Evolutionary conservation across 2,113 vertebrate species (phyloP), one percentile per base, ranked within the genome.

Genomic region (Lasiurus cinereus): DNA sequence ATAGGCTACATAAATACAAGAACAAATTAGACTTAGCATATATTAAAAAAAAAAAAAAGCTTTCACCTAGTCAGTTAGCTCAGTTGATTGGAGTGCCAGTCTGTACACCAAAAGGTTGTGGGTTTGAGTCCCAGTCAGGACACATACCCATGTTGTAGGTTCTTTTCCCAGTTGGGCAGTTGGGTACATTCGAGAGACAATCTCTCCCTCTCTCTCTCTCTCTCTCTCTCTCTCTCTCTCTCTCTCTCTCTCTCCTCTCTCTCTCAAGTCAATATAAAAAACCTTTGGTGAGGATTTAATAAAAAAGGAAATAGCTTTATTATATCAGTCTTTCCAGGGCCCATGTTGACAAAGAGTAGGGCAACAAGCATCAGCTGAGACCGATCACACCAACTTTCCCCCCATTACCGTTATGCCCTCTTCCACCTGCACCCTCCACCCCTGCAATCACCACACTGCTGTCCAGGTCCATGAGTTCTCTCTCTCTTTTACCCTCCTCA

Each of bases 331-430:
- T 27, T 96, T 59, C 87, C 88, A 74, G 31, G 69, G 7, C 72
- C 21, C 52, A 52, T 27, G 24, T 43, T 96, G 87, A 89, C 64
- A 96, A 59, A 94, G n/a, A 48, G 36, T 39, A 74, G 31, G 59
- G 82, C 77, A 84, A 96, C 91, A 91, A n/a, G 2, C 76, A 94
- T 94, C 90, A 88, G 86, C 77, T 76, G 52, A 95, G 62, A 67
- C 76, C 24, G 82, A 59, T 73, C 87, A 78, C 54, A 92, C 85
- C 16, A 56, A 64, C 18, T 88, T 31, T 31, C 29, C 13, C 6
- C 5, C 29, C 29, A 66, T 66, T 7, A 6, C 29, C 27, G 31
- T 64, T 64, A 64, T 64, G 62, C 27, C 62, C 27, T 64, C 12
- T 64, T 64, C 62, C 27, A 64, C 62, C 62, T 64, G 11, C 62